Conservation (phyloP, 2,113 vertebrate species). For the Tachycineta bicolor region DNA sequence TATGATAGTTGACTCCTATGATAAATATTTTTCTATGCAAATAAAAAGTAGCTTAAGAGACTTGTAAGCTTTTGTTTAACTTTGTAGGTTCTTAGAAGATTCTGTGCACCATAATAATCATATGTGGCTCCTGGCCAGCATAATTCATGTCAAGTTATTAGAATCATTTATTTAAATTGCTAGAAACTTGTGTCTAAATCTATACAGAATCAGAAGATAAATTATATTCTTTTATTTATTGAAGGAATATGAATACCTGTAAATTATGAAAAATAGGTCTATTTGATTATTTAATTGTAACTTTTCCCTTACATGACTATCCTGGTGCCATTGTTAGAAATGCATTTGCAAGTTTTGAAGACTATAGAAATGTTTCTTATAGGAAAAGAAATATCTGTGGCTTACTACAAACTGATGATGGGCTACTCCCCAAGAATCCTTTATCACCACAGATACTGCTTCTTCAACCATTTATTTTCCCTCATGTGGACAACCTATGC, state of each 20-base stretch:
- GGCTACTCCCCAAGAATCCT: not conserved
- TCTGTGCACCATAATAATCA: not conserved
- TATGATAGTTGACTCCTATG: constrained; percentile 66
- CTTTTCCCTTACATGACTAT: not conserved
- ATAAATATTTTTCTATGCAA: constrained; percentile 80
- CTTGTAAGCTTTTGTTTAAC: constrained; percentile 58
- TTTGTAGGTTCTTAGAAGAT: constrained; percentile 39
- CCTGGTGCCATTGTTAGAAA: not conserved
- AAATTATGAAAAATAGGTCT: constrained; percentile 15
- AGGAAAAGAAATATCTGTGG: constrained; percentile 20
- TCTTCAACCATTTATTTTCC: constrained; percentile 2
- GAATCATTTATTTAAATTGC: constrained; percentile 9
- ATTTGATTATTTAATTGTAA: constrained; percentile 29
- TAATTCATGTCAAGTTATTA: constrained; percentile 29
- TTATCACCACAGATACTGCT: not conserved
- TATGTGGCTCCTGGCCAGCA: not conserved
- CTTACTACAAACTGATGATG: not conserved
- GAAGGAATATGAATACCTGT: constrained; percentile 35
- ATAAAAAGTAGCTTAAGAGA: constrained; percentile 66
- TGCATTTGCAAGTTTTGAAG: not conserved
- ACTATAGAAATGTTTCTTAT: not conserved
- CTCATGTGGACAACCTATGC: not conserved
- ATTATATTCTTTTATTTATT: constrained; percentile 57
- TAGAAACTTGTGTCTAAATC: constrained; percentile 7
- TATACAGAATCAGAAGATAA: constrained; percentile 32